Conservation (phyloP, 2,113 vertebrate species). For the Hylia prasina region DNA sequence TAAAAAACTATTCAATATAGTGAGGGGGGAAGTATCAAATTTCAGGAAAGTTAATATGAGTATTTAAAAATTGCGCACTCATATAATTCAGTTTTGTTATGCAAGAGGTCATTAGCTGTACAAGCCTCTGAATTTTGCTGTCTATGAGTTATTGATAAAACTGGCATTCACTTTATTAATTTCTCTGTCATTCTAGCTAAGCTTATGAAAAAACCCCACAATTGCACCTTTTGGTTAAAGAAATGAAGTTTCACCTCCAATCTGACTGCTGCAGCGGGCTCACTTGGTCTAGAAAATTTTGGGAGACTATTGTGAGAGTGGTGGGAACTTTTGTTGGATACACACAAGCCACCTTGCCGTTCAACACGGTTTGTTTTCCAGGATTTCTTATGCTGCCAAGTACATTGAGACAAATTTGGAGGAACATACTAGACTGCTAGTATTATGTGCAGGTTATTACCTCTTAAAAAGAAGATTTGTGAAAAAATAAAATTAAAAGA, state of each 20-base stretch:
- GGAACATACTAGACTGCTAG: neutral
- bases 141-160: fast-evolving
- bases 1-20: neutral
- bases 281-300: neutral
- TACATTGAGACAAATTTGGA: neutral
- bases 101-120: neutral
- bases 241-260: neutral
- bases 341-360: neutral
- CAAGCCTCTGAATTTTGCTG: neutral
- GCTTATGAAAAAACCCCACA: neutral
- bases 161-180: neutral
- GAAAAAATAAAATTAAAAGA: neutral
- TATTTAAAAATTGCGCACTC: neutral
- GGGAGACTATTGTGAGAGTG: neutral
- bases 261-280: neutral
- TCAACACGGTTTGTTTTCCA: neutral
- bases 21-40: neutral
- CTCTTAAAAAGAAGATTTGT: neutral
- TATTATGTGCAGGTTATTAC: neutral
- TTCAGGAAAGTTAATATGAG: neutral
- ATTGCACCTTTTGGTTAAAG: neutral
- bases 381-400: neutral
- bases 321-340: neutral
- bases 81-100: neutral
- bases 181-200: neutral